Evolutionary conservation across 2,797 vertebrate genomes (phyloP).

Genomic region (Silurus aristotelis): DNA sequence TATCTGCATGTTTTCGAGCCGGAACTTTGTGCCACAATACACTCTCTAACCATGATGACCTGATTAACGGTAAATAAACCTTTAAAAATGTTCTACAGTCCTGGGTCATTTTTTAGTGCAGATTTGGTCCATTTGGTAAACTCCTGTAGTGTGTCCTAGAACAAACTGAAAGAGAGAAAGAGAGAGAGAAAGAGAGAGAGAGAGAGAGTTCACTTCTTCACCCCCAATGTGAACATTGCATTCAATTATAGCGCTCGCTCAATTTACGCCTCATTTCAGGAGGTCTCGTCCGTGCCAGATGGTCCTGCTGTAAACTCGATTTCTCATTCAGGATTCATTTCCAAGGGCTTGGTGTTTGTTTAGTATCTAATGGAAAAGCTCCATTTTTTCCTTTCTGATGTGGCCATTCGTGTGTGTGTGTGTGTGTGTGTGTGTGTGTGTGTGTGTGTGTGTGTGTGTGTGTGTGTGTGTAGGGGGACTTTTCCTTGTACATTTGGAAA

Average conservation of each 20-base stretch:
- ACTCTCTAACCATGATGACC: not conserved
- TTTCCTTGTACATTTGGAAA: too few relatives aligned
- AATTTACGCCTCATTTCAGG: slow-evolving; percentile 67
- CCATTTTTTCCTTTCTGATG: slow-evolving; percentile 11
- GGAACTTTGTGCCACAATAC: not conserved
- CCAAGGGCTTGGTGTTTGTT: slow-evolving; percentile 67
- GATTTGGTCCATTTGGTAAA: not conserved
- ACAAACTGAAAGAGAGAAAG: slow-evolving; percentile 36
- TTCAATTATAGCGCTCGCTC: slow-evolving; percentile 59
- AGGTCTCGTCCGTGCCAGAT: slow-evolving; percentile 67
- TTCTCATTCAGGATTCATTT: slow-evolving; percentile 70
- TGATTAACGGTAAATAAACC: not conserved
- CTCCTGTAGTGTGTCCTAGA: slow-evolving; percentile 3
- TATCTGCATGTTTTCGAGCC: not conserved
- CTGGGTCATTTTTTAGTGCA: not conserved
- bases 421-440: too few relatives aligned
- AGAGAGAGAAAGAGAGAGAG: slow-evolving; percentile 21
- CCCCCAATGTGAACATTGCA: slow-evolving; percentile 53
- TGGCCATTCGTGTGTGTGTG: too few relatives aligned
- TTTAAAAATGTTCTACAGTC: too few relatives aligned
- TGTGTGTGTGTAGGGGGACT: too few relatives aligned
- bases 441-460: too few relatives aligned
- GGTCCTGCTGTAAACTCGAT: slow-evolving; percentile 66
- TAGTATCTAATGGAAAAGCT: slow-evolving; percentile 68
- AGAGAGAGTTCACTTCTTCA: slow-evolving; percentile 23